Evolutionary conservation across 2,888 invertebrate species (phyloP).

Genomic region (Leptinotarsa juncta): DNA sequence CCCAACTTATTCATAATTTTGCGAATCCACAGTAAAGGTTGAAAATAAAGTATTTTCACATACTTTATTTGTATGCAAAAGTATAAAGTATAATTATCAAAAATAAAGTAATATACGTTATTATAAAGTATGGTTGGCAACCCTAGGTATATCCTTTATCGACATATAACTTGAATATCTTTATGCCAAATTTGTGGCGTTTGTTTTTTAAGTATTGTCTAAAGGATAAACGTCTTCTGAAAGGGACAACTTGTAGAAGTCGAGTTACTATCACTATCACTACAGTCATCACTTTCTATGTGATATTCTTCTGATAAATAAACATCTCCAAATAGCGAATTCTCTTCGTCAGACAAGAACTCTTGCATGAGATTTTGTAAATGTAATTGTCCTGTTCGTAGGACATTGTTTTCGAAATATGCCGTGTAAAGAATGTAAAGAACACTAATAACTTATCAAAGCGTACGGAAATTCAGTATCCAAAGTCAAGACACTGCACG

Average conservation of each 20-base stretch:
- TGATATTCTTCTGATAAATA: conserved; percentile 20
- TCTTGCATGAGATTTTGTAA: neutral
- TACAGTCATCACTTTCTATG: conserved; percentile 13
- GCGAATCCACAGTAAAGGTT: too few relatives aligned
- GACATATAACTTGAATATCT: too few relatives aligned
- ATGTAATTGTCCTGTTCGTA: neutral
- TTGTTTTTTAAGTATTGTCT: too few relatives aligned
- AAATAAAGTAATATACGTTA: too few relatives aligned
- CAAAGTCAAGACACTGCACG: neutral
- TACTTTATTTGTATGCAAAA: too few relatives aligned
- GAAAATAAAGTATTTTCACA: too few relatives aligned
- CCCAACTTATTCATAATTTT: too few relatives aligned
- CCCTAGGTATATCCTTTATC: too few relatives aligned
- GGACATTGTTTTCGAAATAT: conserved; percentile 7
- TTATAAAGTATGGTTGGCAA: too few relatives aligned
- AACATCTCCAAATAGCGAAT: conserved; percentile 9
- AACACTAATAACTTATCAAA: neutral
- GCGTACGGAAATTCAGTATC: neutral
- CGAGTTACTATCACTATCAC: conserved; percentile 21
- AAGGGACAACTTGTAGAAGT: neutral
- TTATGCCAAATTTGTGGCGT: too few relatives aligned
- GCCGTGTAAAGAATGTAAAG: neutral
- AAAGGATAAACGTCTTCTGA: too few relatives aligned
- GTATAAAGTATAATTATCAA: too few relatives aligned
- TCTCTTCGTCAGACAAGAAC: neutral